Percentiles rank a stretch among this genome's conserved stretches.
These are phyloP conservation scores for Otocyon megalotis DNA, from an alignment of 2,113 vertebrate genomes.

Conservation along the genomic window DNA sequence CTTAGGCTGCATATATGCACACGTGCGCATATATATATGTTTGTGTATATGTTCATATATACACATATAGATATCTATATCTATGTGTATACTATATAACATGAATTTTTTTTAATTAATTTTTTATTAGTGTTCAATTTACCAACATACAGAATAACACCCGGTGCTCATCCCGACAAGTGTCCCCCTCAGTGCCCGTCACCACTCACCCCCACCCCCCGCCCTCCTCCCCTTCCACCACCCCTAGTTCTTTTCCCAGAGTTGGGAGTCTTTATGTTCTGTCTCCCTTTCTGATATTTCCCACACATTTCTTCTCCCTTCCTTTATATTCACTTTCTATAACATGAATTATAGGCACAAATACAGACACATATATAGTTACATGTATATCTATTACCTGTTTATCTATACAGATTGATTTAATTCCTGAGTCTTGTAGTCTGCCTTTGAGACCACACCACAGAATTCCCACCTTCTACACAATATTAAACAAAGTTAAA, in stretches of 20 bases:
- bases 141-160: too few relatives aligned
- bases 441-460: background rate
- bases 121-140: too few relatives aligned
- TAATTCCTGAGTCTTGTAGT: background rate
- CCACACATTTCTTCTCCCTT: too few relatives aligned
- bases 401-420: background rate
- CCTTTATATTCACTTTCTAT: too few relatives aligned
- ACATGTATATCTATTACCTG: background rate
- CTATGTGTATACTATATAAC: background rate
- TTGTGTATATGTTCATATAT: background rate
- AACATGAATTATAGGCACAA: background rate
- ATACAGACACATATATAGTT: background rate
- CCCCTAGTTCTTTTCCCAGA: too few relatives aligned
- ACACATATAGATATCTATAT: background rate
- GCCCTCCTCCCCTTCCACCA: too few relatives aligned
- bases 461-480: background rate
- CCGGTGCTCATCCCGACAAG: too few relatives aligned
- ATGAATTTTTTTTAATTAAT: too few relatives aligned
- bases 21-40: fast-evolving
- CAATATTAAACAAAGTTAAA: conserved; percentile 56
- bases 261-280: too few relatives aligned
- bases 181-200: too few relatives aligned
- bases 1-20: background rate
- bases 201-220: too few relatives aligned
- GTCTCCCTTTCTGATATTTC: too few relatives aligned